These are phyloP conservation scores for Smithornis capensis DNA, from an alignment of 2,113 vertebrate genomes.

Conservation along the genomic window DNA sequence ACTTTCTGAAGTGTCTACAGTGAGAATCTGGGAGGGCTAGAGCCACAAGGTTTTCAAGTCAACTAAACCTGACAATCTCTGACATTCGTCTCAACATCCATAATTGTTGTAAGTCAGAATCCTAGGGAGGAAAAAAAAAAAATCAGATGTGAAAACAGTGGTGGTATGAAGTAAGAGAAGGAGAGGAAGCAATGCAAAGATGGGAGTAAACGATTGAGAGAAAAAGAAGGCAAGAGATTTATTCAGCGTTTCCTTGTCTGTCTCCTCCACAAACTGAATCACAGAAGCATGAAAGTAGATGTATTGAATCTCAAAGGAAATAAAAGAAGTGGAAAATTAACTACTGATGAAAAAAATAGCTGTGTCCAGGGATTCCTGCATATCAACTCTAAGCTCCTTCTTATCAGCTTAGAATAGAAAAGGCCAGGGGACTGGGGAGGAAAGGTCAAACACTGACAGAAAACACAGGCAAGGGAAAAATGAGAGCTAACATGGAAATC, in stretches of 20 bases:
- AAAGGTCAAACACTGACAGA: slow-evolving; percentile 41
- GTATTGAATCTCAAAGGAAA: slow-evolving; percentile 77
- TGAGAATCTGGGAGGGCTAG: not conserved
- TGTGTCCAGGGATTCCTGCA: slow-evolving; percentile 50
- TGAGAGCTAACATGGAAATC: slow-evolving; percentile 39
- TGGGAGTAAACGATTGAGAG: not conserved
- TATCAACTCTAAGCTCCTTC: slow-evolving; percentile 48
- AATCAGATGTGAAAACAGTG: not conserved
- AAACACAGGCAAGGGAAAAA: slow-evolving; percentile 41
- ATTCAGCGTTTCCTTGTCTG: slow-evolving; percentile 72
- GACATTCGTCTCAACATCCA: not conserved
- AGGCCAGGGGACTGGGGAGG: slow-evolving; percentile 4
- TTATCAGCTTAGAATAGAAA: slow-evolving; percentile 49
- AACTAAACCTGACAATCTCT: not conserved
- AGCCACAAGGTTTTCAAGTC: not conserved
- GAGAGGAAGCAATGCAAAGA: not conserved
- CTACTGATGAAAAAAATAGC: slow-evolving; percentile 69
- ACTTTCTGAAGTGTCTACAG: not conserved
- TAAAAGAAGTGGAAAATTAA: slow-evolving; percentile 81
- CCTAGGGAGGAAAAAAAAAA: rapidly evolving
- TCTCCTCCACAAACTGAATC: slow-evolving; percentile 68
- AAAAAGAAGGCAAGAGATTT: slow-evolving; percentile 37
- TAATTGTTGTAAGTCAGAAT: not conserved
- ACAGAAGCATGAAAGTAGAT: slow-evolving; percentile 71
- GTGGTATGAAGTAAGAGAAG: not conserved